Evolutionary conservation across 2,888 invertebrate genomes (phyloP), one percentile per base, ranked within the genome.

Genomic region (Exephanes ischioxanthus): DNA sequence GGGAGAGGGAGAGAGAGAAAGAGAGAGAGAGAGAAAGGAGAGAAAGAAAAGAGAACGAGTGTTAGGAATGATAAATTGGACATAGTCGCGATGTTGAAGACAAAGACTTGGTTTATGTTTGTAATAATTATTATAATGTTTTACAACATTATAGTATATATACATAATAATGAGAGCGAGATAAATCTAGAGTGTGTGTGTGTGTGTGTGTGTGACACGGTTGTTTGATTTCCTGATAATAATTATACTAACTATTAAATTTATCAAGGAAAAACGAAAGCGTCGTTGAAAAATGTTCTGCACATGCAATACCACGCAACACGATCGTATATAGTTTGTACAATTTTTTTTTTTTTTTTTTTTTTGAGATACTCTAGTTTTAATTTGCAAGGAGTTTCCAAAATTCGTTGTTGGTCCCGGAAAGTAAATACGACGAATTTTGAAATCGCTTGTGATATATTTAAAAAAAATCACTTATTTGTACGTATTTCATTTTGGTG

Each of bases 401-500:
- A 66, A 71, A 45, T 70, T 79, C 66, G 68, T 48, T 26, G 19
- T 37, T 14, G 14, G 11, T 33, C 11, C 16, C 41, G 41, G 11
- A 41, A 41, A 41, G 48, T 51, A 53, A 30, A 30, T 14, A 61
- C 53, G 41, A 58, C 33, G 70, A 77, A 78, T 55, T 79, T 71
- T 79, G 75, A 66, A 85, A 82, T 78, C 66, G 79, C 71, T 51
- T 76, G 81, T 26, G 79, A 70, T 51, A 70, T 30, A 30, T n/a
- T n/a, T 26, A 66, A 79, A 79, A 61, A 83, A 80, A 84, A 77
- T 58, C 77, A 86, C 73, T 91, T 87, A 80, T 88, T 86, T 80
- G 88, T 90, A 90, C 90, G 89, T 92, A 91, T 90, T 90, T 92
- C 90, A 90, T 90, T 91, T 92, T 93, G 93, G 93, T 94, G 93